A percentile compares a stretch with the other conserved stretches of the same genome.
phyloP scores from a whole-genome alignment of 2,888 invertebrate genomes.

The Osmoderma eremita region DNA sequence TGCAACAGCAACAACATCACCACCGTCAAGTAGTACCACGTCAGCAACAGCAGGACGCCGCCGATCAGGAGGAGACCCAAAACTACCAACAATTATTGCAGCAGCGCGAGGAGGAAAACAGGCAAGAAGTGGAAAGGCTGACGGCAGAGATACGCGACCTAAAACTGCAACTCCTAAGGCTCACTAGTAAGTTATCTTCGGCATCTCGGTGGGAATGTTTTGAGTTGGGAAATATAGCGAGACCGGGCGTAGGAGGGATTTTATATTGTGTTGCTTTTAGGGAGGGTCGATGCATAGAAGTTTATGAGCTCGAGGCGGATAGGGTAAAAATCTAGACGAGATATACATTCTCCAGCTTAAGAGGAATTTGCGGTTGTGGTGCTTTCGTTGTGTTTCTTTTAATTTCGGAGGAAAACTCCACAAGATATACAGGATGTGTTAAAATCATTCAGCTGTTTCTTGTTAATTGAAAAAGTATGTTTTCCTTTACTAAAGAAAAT shows the following conservation, averaged over 20 bases:
- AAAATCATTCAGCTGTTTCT: too few relatives aligned
- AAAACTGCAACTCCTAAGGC: slow-evolving; percentile 69
- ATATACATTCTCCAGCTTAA: slow-evolving; percentile 35
- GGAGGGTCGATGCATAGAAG: neutral
- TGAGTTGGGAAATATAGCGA: neutral
- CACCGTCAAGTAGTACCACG: slow-evolving; percentile 48
- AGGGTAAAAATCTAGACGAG: slow-evolving; percentile 35
- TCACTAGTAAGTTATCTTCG: slow-evolving; percentile 64
- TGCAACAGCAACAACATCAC: slow-evolving; percentile 7
- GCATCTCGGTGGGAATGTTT: slow-evolving; percentile 2
- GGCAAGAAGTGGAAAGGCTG: slow-evolving; percentile 70
- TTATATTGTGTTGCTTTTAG: slow-evolving; percentile 7
- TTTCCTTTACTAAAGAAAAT: too few relatives aligned
- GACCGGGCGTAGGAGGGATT: neutral
- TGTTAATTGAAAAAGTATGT: too few relatives aligned
- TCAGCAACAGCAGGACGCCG: slow-evolving; percentile 45
- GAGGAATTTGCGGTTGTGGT: slow-evolving; percentile 25
- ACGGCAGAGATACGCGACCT: slow-evolving; percentile 71
- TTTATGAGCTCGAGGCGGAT: slow-evolving; percentile 17
- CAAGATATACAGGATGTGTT: too few relatives aligned
- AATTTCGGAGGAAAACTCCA: too few relatives aligned
- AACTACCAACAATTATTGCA: slow-evolving; percentile 66
- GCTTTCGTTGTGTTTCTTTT: too few relatives aligned
- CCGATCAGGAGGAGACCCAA: slow-evolving; percentile 58
- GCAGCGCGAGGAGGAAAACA: slow-evolving; percentile 71